Conservation (phyloP, 2,888 invertebrate genomes). For the Fragum sueziense region DNA sequence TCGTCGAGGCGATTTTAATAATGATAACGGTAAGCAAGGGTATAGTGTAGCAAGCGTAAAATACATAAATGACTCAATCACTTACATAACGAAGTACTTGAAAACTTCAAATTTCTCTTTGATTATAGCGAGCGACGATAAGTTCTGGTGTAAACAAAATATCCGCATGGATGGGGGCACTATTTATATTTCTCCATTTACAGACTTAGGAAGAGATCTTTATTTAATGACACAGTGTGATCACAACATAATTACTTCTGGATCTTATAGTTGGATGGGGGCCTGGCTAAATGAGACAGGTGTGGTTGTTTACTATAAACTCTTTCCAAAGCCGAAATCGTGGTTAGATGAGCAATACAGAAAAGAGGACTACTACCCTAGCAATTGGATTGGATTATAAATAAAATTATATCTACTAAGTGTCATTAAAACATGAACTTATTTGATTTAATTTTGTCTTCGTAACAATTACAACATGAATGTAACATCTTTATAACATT, state of each 20-base stretch:
- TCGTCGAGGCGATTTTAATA: not conserved
- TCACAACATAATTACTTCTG: conserved; percentile 83
- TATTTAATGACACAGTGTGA: conserved; percentile 64
- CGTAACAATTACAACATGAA: too few species aligned
- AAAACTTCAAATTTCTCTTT: conserved; percentile 45
- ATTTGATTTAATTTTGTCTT: too few species aligned
- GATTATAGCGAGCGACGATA: conserved; percentile 64
- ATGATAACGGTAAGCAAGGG: not conserved
- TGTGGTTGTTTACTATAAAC: not conserved
- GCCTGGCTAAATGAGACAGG: conserved; percentile 53
- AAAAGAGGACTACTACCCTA: not conserved
- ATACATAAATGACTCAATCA: conserved; percentile 60
- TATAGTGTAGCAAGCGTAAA: not conserved
- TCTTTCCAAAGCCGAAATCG: not conserved
- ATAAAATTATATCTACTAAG: too few species aligned
- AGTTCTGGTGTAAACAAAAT: conserved; percentile 59
- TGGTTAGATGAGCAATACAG: not conserved
- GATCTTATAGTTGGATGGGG: conserved; percentile 79
- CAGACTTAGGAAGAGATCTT: conserved; percentile 55
- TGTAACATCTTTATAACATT: too few species aligned
- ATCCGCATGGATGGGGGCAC: conserved; percentile 38
- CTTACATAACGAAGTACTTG: conserved; percentile 55
- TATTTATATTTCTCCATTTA: conserved; percentile 45
- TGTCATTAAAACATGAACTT: too few species aligned
- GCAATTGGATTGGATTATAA: not conserved